Conservation (phyloP, 2,888 invertebrate genomes). For the Epirrita christyi region DNA sequence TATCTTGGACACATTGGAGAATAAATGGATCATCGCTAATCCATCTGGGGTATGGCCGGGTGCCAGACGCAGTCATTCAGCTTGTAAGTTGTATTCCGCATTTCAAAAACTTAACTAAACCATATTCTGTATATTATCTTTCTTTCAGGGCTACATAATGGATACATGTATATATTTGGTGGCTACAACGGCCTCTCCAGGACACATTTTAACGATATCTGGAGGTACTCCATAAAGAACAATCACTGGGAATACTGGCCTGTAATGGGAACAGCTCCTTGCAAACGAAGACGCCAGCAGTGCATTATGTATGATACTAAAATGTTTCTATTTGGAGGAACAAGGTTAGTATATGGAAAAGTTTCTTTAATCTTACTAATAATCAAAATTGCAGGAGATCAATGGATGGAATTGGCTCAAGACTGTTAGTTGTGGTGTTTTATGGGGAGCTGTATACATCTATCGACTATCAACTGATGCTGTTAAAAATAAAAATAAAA, state of each 20-base stretch:
- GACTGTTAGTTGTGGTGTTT: neutral
- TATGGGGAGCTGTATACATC: too few species aligned
- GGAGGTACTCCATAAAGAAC: constrained; percentile 87
- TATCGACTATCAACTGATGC: too few species aligned
- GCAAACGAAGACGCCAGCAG: constrained; percentile 90
- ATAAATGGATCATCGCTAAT: constrained; percentile 88
- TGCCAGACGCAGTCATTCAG: constrained; percentile 95
- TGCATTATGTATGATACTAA: constrained; percentile 90
- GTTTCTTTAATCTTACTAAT: neutral
- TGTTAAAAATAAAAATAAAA: too few species aligned
- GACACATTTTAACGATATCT: constrained; percentile 93
- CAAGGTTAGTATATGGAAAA: constrained; percentile 86
- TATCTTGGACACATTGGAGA: constrained; percentile 89
- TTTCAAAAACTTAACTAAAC: neutral
- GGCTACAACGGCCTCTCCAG: constrained; percentile 92
- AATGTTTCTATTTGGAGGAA: constrained; percentile 95
- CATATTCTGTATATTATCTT: neutral
- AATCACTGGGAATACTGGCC: constrained; percentile 86
- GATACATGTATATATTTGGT: constrained; percentile 94
- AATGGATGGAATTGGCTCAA: neutral
- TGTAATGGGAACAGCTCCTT: constrained; percentile 85
- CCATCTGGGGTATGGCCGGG: constrained; percentile 87
- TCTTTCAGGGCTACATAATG: constrained; percentile 90
- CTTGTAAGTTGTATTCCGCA: constrained; percentile 86
- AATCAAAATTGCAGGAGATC: neutral